Base-by-base conservation (phyloP, 2,888 invertebrate genomes). In the Lasioglossum zephyrum region DNA sequence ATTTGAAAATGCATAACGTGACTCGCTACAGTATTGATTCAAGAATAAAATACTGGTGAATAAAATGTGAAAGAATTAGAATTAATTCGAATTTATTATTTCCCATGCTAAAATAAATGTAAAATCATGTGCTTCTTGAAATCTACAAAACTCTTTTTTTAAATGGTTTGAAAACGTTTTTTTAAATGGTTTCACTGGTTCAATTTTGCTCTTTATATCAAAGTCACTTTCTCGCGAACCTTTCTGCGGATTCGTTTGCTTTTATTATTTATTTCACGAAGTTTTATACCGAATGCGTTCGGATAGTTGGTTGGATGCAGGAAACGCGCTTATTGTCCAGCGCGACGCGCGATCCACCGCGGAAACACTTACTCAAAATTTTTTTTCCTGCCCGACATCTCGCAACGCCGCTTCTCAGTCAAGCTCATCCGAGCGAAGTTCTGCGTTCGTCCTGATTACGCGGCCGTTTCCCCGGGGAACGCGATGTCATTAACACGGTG, bases 401-500 rank as follows among this genome's bases (percentile, higher is more conserved):
- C 41, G 60, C 26, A n/a, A 36, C 16, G n/a, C 31, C 49, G 39
- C 18, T 49, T 53, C 70, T 26, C 77, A n/a, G 78, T 60, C 66
- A 57, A 22, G 74, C 53, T 63, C 60, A 41, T 60, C 47, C 39
- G 69, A 77, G 69, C 69, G 78, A 60, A 83, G 53, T 53, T 74
- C 75, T 74, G 79, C 74, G 84, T 60, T 53, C 53, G 78, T 53
- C 41, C 75, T 78, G 85, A 86, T 86, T 85, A 82, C 77, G 77
- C 63, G 77, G 53, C 26, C 79, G 73, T 78, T 75, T 76, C 74
- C 57, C 77, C 76, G 75, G 75, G 60, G 73, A 87, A 77, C 63
- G 81, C 87, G 87, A 79, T 84, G 77, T 88, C 88, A 88, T 88
- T 88, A 88, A 81, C 86, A 83, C 74, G 81, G 47, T 77, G 88